phyloP scores from a whole-genome alignment of 2,797 vertebrate species.

The Phoebastria nigripes region DNA sequence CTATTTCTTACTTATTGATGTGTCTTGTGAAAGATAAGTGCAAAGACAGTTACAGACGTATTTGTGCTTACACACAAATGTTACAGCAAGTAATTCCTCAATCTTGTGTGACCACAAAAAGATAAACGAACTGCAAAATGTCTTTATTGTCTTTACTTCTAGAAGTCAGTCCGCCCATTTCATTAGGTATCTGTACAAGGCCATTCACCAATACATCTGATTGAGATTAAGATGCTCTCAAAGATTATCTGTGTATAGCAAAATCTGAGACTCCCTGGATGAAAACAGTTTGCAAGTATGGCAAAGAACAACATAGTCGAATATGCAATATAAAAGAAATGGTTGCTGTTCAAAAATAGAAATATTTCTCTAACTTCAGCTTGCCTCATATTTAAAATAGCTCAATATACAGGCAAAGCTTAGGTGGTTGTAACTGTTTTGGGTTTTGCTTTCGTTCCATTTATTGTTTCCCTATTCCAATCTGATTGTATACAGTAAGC shows the following conservation, averaged over 20 bases:
- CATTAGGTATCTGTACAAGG: neutral
- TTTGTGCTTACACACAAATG: neutral
- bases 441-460: neutral
- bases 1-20: neutral
- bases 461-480: neutral
- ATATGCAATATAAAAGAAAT: neutral
- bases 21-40: neutral
- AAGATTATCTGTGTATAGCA: neutral
- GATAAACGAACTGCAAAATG: neutral
- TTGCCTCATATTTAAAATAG: neutral
- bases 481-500: neutral
- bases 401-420: neutral
- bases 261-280: neutral
- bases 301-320: neutral
- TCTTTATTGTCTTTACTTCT: neutral
- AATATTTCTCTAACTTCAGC: neutral
- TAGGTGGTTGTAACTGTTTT: neutral
- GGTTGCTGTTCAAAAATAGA: neutral
- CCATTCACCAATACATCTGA: neutral
- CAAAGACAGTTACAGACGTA: neutral
- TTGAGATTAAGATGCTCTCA: neutral
- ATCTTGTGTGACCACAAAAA: neutral
- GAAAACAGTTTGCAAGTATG: neutral
- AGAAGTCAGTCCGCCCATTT: neutral
- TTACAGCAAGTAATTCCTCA: neutral